Conservation (phyloP, 2,113 vertebrate species). For the Zeus faber region DNA sequence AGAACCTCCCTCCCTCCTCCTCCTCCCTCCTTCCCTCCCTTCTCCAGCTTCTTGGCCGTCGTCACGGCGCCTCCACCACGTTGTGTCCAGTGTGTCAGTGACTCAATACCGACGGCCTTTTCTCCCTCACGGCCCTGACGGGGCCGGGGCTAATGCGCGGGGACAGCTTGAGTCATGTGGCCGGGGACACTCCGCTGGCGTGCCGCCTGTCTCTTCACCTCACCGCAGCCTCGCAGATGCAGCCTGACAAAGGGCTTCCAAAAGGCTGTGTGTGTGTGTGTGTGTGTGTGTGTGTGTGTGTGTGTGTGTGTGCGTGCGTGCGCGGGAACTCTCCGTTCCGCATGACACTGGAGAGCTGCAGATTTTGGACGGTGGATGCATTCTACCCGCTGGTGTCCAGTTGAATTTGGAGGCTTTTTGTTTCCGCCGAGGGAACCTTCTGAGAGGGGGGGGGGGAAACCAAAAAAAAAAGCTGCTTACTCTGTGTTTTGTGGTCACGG, state of each 20-base stretch:
- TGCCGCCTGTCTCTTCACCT: conserved; percentile 67
- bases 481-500: no score
- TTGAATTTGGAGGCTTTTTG: no score
- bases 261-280: background rate
- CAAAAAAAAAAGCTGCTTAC: no score
- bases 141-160: conserved; percentile 50
- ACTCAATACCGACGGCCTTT: conserved; percentile 56
- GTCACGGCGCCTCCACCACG: conserved; percentile 12
- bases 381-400: conserved; percentile 33
- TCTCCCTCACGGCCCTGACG: conserved; percentile 56
- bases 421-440: no score
- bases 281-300: background rate
- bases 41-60: conserved; percentile 22
- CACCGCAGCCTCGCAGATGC: conserved; percentile 46
- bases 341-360: no score
- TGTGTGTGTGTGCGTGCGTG: background rate
- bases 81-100: conserved; percentile 60
- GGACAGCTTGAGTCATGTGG: conserved; percentile 72
- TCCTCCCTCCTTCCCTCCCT: conserved; percentile 10
- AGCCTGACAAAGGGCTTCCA: conserved; percentile 53
- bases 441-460: no score
- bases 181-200: conserved; percentile 63
- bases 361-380: conserved; percentile 22
- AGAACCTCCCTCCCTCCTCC: no score
- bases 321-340: no score